A percentile compares a stretch with the other conserved stretches of the same genome.
These are phyloP conservation scores for Leucania comma DNA, from an alignment of 2,888 invertebrate genomes.

Conservation along the genomic window DNA sequence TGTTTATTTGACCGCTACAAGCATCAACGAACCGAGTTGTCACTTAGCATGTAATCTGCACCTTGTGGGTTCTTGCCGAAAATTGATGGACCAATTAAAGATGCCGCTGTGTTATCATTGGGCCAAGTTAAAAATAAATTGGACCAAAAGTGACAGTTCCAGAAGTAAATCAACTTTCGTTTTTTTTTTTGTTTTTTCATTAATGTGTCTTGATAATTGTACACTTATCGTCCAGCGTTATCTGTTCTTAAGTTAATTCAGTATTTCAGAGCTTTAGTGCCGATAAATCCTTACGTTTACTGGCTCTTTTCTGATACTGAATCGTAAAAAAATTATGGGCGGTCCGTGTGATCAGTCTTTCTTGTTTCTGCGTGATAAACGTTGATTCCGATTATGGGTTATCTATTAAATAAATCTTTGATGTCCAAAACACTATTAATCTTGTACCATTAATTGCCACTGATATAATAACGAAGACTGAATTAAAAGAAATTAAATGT, in stretches of 20 bases:
- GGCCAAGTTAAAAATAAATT: conserved; percentile 45
- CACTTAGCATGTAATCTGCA: conserved; percentile 39
- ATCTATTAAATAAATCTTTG: conserved; percentile 47
- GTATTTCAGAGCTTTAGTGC: conserved; percentile 48
- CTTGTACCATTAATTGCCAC: conserved; percentile 13
- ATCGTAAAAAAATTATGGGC: conserved; percentile 41
- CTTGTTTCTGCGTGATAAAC: conserved; percentile 34
- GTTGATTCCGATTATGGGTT: conserved; percentile 24
- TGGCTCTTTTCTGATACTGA: conserved; percentile 36
- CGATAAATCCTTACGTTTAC: conserved; percentile 51
- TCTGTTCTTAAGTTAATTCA: conserved; percentile 56
- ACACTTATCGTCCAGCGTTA: conserved; percentile 45
- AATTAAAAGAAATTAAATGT: neutral
- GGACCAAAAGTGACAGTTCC: conserved; percentile 46
- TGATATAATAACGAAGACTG: conserved; percentile 12
- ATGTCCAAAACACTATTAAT: conserved; percentile 22
- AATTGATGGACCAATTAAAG: conserved; percentile 69
- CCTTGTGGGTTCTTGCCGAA: conserved; percentile 51
- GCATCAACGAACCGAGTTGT: conserved; percentile 6
- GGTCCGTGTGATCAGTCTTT: conserved; percentile 39
- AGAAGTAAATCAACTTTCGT: conserved; percentile 57
- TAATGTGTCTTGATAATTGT: conserved; percentile 41
- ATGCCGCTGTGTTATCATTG: conserved; percentile 48
- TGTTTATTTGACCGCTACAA: too few species aligned
- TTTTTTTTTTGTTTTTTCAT: conserved; percentile 40